These are phyloP conservation scores for Pterostichus niger DNA, from an alignment of 2,888 invertebrate genomes.

Conservation along the genomic window DNA sequence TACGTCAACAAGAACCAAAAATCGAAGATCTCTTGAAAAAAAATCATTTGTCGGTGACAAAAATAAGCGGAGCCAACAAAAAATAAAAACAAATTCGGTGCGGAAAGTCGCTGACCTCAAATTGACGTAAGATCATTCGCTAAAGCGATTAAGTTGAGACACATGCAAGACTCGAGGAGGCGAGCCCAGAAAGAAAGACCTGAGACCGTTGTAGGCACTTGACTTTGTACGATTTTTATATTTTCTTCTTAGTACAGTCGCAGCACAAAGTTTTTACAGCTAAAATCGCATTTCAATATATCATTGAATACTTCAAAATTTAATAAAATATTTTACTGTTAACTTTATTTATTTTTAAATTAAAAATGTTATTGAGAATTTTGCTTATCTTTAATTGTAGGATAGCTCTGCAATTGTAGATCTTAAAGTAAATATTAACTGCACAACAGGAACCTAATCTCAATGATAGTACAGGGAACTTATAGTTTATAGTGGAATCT, in stretches of 20 bases:
- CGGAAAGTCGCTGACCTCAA: slow-evolving; percentile 62
- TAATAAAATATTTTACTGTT: too few relatives aligned
- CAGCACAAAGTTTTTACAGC: neutral
- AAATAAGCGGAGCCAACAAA: slow-evolving; percentile 41
- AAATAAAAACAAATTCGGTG: slow-evolving; percentile 48
- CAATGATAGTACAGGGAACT: too few relatives aligned
- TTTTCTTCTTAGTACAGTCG: slow-evolving; percentile 11
- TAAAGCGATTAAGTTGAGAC: slow-evolving; percentile 60
- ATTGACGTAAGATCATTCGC: slow-evolving; percentile 64
- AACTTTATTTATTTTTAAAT: too few relatives aligned
- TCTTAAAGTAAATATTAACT: too few relatives aligned
- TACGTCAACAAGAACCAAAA: slow-evolving; percentile 3
- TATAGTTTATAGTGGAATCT: too few relatives aligned
- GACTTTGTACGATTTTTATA: slow-evolving; percentile 22
- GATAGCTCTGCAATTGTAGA: too few relatives aligned
- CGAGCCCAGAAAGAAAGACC: neutral
- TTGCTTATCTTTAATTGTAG: too few relatives aligned
- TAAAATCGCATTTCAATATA: neutral
- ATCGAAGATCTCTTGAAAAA: slow-evolving; percentile 1
- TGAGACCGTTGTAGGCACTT: slow-evolving; percentile 7
- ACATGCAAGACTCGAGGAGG: slow-evolving; percentile 12
- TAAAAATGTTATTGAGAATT: too few relatives aligned
- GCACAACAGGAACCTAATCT: too few relatives aligned
- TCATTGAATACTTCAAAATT: neutral
- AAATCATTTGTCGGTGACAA: slow-evolving; percentile 26